phyloP scores from a whole-genome alignment of 1,140 invertebrate genomes.

The Drosophila ambigua region DNA sequence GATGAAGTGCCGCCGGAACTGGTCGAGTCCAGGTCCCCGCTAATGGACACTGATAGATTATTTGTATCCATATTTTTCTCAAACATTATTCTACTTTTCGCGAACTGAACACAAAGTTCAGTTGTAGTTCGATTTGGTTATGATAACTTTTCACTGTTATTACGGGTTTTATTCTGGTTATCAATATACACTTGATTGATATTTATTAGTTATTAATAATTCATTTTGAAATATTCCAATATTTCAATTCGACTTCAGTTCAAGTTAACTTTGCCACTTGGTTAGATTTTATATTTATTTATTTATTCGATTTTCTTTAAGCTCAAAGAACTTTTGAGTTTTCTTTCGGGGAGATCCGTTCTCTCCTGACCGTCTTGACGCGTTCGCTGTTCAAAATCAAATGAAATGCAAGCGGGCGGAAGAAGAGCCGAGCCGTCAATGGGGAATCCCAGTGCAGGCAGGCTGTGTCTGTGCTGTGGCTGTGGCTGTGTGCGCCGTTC shows the following conservation, averaged over 20 bases:
- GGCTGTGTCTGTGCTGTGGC: no score
- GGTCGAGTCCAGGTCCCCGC: conserved; percentile 78
- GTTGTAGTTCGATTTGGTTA: neutral
- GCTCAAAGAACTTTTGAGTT: neutral
- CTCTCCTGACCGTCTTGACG: conserved; percentile 45
- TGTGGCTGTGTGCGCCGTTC: conserved; percentile 25
- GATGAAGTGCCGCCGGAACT: conserved; percentile 81
- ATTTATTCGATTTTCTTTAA: neutral
- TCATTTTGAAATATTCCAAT: no score
- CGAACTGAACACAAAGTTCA: conserved; percentile 23
- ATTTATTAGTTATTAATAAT: no score
- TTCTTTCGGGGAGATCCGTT: conserved; percentile 6
- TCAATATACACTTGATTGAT: neutral
- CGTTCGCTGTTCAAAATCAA: conserved; percentile 73
- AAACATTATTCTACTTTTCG: conserved; percentile 57
- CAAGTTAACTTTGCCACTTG: neutral
- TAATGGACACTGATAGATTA: conserved; percentile 69
- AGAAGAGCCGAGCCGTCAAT: conserved; percentile 25
- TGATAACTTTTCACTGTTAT: conserved; percentile 1
- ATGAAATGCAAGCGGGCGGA: conserved; percentile 70
- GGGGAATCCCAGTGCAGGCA: conserved; percentile 58
- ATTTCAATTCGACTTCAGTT: no score
- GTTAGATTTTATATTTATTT: neutral
- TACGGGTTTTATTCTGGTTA: no score
- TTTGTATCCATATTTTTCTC: conserved; percentile 77